Conservation (phyloP, 2,113 vertebrate species). For the Equus quagga region DNA sequence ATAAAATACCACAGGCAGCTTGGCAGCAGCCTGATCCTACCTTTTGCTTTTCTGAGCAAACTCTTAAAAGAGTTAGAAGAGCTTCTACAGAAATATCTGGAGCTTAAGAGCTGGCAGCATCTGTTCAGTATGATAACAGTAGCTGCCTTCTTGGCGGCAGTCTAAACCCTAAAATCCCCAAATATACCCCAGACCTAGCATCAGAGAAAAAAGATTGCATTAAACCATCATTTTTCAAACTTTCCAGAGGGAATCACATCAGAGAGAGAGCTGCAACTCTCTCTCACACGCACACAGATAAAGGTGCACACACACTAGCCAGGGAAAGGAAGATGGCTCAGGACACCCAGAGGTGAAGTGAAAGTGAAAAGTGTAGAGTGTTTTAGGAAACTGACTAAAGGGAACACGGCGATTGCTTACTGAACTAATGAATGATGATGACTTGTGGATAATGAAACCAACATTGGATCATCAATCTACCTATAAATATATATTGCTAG, state of each 20-base stretch:
- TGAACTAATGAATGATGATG: background rate
- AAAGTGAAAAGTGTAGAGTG: background rate
- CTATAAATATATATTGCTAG: background rate
- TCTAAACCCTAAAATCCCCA: constrained; percentile 74
- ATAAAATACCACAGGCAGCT: constrained; percentile 62
- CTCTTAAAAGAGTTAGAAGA: constrained; percentile 72
- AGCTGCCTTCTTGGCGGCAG: constrained; percentile 61
- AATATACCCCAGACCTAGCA: constrained; percentile 54
- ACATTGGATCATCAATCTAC: background rate
- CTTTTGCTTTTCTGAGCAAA: constrained; percentile 70
- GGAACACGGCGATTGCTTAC: rapidly evolving
- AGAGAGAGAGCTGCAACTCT: constrained; percentile 20
- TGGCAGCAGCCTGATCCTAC: constrained; percentile 54
- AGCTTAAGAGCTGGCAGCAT: constrained; percentile 76
- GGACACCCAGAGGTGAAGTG: background rate
- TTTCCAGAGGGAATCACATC: background rate
- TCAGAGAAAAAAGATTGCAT: constrained; percentile 38
- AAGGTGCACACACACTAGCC: background rate
- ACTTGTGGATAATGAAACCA: background rate
- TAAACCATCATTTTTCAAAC: constrained; percentile 62
- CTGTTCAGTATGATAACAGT: constrained; percentile 65
- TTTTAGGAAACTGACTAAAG: background rate
- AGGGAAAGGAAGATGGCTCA: background rate
- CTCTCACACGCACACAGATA: background rate
- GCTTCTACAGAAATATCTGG: constrained; percentile 69